A percentile compares a stretch with the other conserved stretches of the same genome.
Conservation (phyloP, 2,113 vertebrate genomes). For the Ophiodon elongatus region DNA sequence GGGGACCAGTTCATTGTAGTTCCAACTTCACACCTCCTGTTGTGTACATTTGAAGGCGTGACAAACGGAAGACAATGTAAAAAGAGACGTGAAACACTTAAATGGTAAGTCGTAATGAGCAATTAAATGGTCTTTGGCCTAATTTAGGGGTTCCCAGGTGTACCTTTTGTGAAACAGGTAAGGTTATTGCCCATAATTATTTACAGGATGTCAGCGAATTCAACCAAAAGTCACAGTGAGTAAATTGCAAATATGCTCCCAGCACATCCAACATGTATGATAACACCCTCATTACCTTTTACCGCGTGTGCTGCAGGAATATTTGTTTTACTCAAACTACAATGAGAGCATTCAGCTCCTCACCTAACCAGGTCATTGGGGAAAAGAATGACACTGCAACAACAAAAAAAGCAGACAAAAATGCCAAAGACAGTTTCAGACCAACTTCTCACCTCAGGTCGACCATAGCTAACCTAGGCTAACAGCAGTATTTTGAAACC, state of each 20-base stretch:
- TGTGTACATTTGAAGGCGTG: not conserved
- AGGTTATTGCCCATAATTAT: not conserved
- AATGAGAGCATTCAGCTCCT: not conserved
- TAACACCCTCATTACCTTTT: not conserved
- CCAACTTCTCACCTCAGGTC: not conserved
- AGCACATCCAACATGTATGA: slow-evolving; percentile 2
- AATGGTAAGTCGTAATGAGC: not conserved
- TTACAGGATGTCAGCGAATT: not conserved
- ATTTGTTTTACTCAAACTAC: not conserved
- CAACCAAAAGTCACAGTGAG: not conserved
- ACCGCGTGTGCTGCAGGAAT: not conserved
- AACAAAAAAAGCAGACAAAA: not conserved
- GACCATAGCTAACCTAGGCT: not conserved
- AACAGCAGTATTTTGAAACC: not conserved
- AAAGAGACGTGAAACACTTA: slow-evolving; percentile 6
- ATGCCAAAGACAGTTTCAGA: not conserved
- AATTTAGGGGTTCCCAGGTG: not conserved
- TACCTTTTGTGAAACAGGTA: not conserved
- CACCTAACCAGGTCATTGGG: not conserved
- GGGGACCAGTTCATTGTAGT: slow-evolving; percentile 23
- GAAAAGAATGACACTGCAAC: not conserved
- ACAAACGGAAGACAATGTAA: not conserved
- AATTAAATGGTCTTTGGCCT: not conserved
- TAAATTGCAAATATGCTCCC: not conserved
- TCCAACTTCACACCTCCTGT: slow-evolving; percentile 35